Base-by-base conservation (phyloP, 1,140 invertebrate genomes). In the Brachionus calyciflorus region DNA sequence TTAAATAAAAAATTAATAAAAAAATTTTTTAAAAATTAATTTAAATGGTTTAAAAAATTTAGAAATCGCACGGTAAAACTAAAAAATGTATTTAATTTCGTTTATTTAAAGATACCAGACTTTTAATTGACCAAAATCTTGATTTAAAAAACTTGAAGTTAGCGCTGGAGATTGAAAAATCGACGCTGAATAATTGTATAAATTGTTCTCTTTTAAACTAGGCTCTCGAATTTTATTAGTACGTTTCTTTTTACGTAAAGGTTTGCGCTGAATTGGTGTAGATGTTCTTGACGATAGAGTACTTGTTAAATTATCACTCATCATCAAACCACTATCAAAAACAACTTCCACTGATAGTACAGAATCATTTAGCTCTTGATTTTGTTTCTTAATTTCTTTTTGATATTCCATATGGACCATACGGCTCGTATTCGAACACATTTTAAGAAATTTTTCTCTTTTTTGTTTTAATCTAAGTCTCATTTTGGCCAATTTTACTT, bases 401-500 rank as follows among this genome's bases (percentile, higher is more conserved):
- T 37, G 28, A 19, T 33, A 33, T n/a, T 40, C 28, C n/a, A 60
- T 37, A 10, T 60, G 55, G 9, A 17, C 14, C 9, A 60, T n/a
- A 5, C 55, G 55, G 12, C 28, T 33, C n/a, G 55, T n/a, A 21
- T 60, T 41, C 2, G 55, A 33, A 30, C 55, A 60, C 19, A 37
- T 60, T 28, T 17, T 60, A 3, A 60, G 21, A 60, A 60, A 60
- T 33, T 60, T 28, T 17, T 60, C 55, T 17, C 55, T 60, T 37
- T 60, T 60, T 60, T 60, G 55, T 17, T 60, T 60, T 17, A 60
- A 33, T 21, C 55, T 60, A 17, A 40, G 55, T 37, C 55, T 60
- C 55, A 60, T 60, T 40, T 60, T 60, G 55, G 55, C 55, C 30
- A 60, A 60, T 41, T 60, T 60, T n/a, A 60, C 9, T 40, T 60